phyloP scores from a whole-genome alignment of 2,888 invertebrate genomes.

The Callinectes sapidus region DNA sequence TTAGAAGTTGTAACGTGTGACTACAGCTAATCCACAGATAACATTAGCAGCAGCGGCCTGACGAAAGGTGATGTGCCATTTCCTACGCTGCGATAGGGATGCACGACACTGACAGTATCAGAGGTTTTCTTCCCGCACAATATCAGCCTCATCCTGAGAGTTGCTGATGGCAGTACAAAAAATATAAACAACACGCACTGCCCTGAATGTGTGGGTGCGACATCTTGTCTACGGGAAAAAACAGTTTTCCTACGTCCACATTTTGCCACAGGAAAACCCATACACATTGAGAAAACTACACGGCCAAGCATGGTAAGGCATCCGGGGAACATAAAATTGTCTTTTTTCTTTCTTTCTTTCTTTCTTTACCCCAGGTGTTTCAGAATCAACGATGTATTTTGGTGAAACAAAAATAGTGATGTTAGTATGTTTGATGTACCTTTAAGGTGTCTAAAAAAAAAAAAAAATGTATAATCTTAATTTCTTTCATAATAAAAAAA shows the following conservation, averaged over 20 bases:
- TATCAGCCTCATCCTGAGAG: not conserved
- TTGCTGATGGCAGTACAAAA: not conserved
- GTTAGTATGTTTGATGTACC: not conserved
- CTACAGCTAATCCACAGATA: not conserved
- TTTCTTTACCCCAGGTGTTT: not conserved
- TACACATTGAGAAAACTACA: not conserved
- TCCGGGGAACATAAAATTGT: too few relatives aligned
- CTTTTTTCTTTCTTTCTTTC: too few relatives aligned
- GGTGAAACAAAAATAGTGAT: too few relatives aligned
- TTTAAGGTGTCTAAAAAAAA: not conserved
- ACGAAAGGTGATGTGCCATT: not conserved
- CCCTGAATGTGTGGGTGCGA: not conserved
- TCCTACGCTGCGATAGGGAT: not conserved
- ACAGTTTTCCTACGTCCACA: not conserved
- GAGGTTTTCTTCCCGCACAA: not conserved
- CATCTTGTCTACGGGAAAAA: not conserved
- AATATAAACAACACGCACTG: not conserved
- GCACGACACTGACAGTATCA: not conserved
- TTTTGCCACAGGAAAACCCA: not conserved
- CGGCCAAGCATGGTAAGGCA: too few relatives aligned
- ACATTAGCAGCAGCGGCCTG: not conserved
- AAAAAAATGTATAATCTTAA: not conserved
- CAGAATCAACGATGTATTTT: too few relatives aligned
- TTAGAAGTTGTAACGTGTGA: not conserved
- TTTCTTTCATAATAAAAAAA: too few relatives aligned